These are phyloP conservation scores for Chiridota heheva DNA, from an alignment of 35 echinoderm and acorn worm species.

Conservation along the genomic window DNA sequence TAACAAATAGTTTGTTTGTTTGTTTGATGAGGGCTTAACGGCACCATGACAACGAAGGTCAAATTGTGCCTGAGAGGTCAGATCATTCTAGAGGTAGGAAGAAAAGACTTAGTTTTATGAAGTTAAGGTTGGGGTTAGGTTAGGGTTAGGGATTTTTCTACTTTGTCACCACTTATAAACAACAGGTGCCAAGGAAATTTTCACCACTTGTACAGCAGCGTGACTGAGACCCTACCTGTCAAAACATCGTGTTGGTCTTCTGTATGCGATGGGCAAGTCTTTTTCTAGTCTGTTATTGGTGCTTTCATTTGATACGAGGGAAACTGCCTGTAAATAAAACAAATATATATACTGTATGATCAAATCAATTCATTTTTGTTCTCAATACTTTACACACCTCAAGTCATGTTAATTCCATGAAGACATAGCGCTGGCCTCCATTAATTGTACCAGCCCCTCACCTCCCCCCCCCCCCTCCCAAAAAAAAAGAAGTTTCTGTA, in stretches of 20 bases:
- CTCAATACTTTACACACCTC: too few species aligned
- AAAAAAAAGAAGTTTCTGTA: too few species aligned
- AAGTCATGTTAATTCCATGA: too few species aligned
- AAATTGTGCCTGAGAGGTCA: too few species aligned
- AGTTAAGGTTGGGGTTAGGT: not conserved
- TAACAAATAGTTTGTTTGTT: too few species aligned
- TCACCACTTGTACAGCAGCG: not conserved
- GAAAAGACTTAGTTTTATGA: not conserved
- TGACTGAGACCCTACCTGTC: constrained; percentile 29
- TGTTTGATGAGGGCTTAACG: too few species aligned
- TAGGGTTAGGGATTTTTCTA: not conserved
- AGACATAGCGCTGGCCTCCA: too few species aligned
- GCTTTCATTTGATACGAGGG: constrained; percentile 32
- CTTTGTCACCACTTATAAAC: not conserved
- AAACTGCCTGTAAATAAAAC: constrained; percentile 48
- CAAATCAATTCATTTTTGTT: not conserved
- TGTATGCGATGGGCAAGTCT: constrained; percentile 35
- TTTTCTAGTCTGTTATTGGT: constrained; percentile 59
- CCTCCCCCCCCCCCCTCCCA: too few species aligned
- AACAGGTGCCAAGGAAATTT: not conserved
- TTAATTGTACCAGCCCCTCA: too few species aligned
- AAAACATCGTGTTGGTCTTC: constrained; percentile 57
- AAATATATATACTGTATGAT: not conserved
- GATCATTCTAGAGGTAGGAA: too few species aligned
- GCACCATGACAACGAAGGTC: too few species aligned